Conservation (phyloP, 1,140 invertebrate species). For the Lordiphosa mommai region DNA sequence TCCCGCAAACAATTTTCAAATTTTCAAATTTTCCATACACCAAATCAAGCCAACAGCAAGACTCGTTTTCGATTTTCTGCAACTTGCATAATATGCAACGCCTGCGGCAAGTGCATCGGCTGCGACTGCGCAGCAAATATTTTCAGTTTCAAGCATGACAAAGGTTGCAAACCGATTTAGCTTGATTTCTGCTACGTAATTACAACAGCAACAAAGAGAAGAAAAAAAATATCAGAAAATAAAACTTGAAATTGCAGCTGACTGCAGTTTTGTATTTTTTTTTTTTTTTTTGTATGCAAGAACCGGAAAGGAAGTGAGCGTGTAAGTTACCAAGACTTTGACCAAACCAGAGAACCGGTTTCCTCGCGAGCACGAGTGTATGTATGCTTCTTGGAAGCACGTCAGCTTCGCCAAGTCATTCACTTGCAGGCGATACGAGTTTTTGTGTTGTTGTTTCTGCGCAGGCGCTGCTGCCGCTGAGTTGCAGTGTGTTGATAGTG, state of each 20-base stretch:
- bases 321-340: constrained; percentile 72
- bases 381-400: constrained; percentile 67
- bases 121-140: constrained; percentile 55
- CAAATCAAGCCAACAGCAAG: constrained; percentile 15
- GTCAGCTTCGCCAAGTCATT: constrained; percentile 60
- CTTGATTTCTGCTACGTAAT: constrained; percentile 64
- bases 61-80: constrained; percentile 6
- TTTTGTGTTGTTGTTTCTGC: constrained; percentile 25
- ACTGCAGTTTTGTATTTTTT: constrained; percentile 38
- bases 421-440: constrained; percentile 67
- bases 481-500: constrained; percentile 42
- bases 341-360: constrained; percentile 13
- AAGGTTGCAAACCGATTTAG: constrained; percentile 58
- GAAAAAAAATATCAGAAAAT: constrained; percentile 1
- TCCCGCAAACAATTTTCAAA: constrained; percentile 38
- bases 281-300: constrained; percentile 39
- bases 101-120: constrained; percentile 44
- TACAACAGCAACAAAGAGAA: constrained; percentile 49
- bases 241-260: constrained; percentile 61
- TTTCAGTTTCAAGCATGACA: constrained; percentile 60
- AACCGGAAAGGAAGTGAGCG: constrained; percentile 76
- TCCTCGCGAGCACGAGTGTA: too few relatives aligned
- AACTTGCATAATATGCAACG: constrained; percentile 55
- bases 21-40: constrained; percentile 16
- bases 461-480: constrained; percentile 5